Evolutionary conservation across 2,797 vertebrate species (phyloP), one percentile per base, ranked within the genome.

Genomic region (Lepus oiostolus): DNA sequence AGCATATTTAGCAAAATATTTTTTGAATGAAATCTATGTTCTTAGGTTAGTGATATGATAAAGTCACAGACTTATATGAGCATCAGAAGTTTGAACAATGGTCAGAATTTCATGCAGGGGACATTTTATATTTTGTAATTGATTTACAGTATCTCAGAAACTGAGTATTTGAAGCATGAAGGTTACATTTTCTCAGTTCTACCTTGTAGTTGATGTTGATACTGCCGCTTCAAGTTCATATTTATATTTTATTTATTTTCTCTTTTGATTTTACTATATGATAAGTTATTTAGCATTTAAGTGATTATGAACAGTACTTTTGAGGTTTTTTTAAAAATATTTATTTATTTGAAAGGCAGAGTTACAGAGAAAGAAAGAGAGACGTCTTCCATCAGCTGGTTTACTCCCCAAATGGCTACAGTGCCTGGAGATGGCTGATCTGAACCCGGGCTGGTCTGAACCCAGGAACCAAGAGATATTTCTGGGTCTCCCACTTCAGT

Each of bases 1-100:
- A 89, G 79, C 96, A 77, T 62, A 71, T 88, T 85, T 95, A 82
- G 95, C 85, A 84, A 96, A 80, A 82, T 93, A 79, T 30, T 90
- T 95, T 91, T 96, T 92, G 90, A 95, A 82, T 65, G 84, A 1
- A 62, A 52, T 84, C 71, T 60, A 5, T 67, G 13, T 60, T 1
- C 1, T 95, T 82, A 19, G 65, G n/a, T 79, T 38, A 70, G 96
- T 80, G 30, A 80, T 70, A 84, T 97, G 88, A 72, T 79, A 93
- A 96, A 88, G n/a, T 86, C 22, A 6, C 75, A 70, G 76, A 85
- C 84, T 54, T 58, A 21, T 0, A 9, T 68, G 83, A 75, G 50
- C 19, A 32, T 71, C 54, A 91, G 38, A 50, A 76, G 71, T 71
- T 71, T 86, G 47, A 81, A 13, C 42, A 85, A 26, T 50, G 87